These are phyloP conservation scores for Lethrus apterus DNA, from an alignment of 1,140 invertebrate species.

Conservation along the genomic window DNA sequence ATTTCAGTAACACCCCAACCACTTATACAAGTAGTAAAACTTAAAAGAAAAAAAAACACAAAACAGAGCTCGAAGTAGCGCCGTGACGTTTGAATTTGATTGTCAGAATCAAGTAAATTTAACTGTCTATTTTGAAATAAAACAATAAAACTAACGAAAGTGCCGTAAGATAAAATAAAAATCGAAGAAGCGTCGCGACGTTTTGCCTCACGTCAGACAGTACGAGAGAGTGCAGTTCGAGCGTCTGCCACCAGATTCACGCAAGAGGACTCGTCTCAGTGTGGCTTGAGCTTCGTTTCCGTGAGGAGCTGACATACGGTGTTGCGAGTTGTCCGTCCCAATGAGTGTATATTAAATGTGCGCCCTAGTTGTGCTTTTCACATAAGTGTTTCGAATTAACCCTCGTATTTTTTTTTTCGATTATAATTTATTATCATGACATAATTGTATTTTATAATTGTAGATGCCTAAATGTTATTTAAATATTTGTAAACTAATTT, in stretches of 20 bases:
- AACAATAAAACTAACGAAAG: slow-evolving; percentile 10
- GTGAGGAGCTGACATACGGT: slow-evolving; percentile 28
- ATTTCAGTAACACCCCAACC: too few species aligned
- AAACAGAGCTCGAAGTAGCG: too few species aligned
- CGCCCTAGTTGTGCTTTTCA: background rate
- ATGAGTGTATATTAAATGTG: slow-evolving; percentile 12
- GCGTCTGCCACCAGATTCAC: slow-evolving; percentile 33
- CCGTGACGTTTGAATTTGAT: too few species aligned
- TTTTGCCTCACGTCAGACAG: slow-evolving; percentile 19
- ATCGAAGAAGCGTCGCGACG: slow-evolving; percentile 22
- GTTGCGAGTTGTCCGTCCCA: too few species aligned
- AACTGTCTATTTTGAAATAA: slow-evolving; percentile 14
- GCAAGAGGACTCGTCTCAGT: slow-evolving; percentile 28
- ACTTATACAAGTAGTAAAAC: too few species aligned
- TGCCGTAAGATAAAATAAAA: slow-evolving; percentile 8
- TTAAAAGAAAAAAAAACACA: too few species aligned
- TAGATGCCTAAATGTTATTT: background rate
- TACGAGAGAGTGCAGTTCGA: slow-evolving; percentile 25
- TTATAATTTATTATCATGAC: background rate
- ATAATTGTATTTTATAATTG: background rate
- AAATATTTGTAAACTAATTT: background rate
- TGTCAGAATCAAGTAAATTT: too few species aligned
- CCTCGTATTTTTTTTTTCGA: background rate
- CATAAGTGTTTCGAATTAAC: background rate
- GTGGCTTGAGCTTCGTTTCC: slow-evolving; percentile 32